Conservation (phyloP, 2,113 vertebrate genomes). For the Microcebus lehilahytsara region DNA sequence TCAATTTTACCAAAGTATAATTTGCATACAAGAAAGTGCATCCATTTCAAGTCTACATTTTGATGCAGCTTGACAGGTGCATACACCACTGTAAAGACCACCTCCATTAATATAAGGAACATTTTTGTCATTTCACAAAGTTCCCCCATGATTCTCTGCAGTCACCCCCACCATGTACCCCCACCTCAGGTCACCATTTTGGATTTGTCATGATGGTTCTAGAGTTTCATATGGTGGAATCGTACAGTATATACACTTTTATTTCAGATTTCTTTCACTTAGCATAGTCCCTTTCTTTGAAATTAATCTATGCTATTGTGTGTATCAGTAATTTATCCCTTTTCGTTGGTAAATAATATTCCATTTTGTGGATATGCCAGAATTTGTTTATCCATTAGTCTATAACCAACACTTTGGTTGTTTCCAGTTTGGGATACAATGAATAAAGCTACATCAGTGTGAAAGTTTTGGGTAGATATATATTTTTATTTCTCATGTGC, state of each 20-base stretch:
- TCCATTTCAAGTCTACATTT: neutral
- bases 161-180: accelerated
- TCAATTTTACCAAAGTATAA: neutral
- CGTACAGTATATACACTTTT: neutral
- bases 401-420: neutral
- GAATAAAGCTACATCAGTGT: neutral
- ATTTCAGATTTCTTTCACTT: conserved; percentile 21
- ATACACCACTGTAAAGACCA: neutral
- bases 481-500: neutral
- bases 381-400: neutral
- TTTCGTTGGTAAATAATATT: neutral
- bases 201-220: neutral
- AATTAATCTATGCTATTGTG: neutral
- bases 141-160: neutral
- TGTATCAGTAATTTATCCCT: neutral
- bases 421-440: neutral
- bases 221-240: neutral
- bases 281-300: neutral
- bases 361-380: neutral
- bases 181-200: neutral
- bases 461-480: neutral
- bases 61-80: neutral
- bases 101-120: neutral
- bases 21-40: neutral
- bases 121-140: neutral